Evolutionary conservation across 1,140 invertebrate genomes (phyloP), one percentile per base, ranked within the genome.

Genomic region (Drosophila littoralis): DNA sequence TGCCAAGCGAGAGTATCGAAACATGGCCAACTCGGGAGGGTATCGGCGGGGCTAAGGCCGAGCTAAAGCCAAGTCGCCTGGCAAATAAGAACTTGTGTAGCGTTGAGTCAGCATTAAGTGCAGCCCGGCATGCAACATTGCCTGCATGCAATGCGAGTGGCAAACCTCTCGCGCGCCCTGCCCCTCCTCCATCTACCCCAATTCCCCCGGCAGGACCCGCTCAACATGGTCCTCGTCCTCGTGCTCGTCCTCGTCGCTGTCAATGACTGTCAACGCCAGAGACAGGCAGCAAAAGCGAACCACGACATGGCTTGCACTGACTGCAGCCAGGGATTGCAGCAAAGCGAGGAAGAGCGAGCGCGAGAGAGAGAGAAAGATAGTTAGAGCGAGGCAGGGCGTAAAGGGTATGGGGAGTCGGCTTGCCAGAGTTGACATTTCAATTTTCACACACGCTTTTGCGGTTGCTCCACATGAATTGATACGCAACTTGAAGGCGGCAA

Each of bases 211-310:
- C 22, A 28, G 22, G 22, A 28, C 4, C 22, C 51, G 28, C 33
- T 69, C 58, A 28, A 68, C 46, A 50, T 58, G 33, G 32, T 42
- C 10, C 32, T n/a, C 42, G 54, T 50, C 12, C 43, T 40, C 42
- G 54, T 50, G 9, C 43, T 40, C 38, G 17, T 43, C 6, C 66
- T 54, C 52, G 61, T 66, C 63, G 71, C 81, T 89, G 83, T 88
- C 83, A 88, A 88, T 88, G 83, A 88, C 84, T 88, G 83, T 88
- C 83, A 89, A 66, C 77, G 69, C 70, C 81, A 85, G 81, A 86
- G 81, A 85, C 81, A 85, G 68, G 72, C 83, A 83, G 83, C 70
- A 86, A 83, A 82, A 77, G 83, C 79, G 82, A 77, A 66, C 69
- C 66, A 74, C 68, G 68, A 68, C 71, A 76, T 22, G 64, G 63